Evolutionary conservation across 2,113 vertebrate species (phyloP).

Genomic region (Laticauda colubrina): DNA sequence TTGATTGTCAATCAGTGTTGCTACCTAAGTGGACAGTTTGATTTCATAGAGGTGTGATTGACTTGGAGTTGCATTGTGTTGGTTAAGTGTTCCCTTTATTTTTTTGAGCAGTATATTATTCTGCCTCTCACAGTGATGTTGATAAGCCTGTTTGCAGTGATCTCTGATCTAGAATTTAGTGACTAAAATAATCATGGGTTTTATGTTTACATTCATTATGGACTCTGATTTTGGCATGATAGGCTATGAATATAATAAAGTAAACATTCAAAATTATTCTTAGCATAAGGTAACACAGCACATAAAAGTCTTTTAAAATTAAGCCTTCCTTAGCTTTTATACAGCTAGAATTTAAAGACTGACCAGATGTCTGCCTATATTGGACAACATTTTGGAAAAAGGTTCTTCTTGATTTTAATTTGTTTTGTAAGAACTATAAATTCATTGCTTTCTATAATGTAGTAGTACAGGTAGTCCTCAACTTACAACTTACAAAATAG

Average conservation of each 20-base stretch:
- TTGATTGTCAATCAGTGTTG: no score
- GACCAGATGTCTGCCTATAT: background rate
- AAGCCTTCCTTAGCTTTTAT: background rate
- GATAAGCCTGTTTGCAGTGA: background rate
- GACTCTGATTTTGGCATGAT: background rate
- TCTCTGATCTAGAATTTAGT: background rate
- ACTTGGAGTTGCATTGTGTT: no score
- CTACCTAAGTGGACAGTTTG: no score
- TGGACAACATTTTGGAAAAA: background rate
- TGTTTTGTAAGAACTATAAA: background rate
- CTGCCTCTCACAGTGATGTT: background rate
- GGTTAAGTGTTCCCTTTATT: no score
- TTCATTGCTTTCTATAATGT: background rate
- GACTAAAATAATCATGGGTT: background rate
- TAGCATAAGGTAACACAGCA: background rate
- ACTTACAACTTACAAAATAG: no score
- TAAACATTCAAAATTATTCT: background rate
- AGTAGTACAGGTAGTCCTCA: background rate
- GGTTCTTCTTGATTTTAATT: background rate
- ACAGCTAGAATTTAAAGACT: background rate
- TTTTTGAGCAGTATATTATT: background rate
- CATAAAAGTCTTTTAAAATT: background rate
- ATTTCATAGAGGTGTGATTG: no score
- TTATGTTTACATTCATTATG: background rate
- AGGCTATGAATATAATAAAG: background rate